phyloP scores from a whole-genome alignment of 2,888 invertebrate species.

The Antitype chi region DNA sequence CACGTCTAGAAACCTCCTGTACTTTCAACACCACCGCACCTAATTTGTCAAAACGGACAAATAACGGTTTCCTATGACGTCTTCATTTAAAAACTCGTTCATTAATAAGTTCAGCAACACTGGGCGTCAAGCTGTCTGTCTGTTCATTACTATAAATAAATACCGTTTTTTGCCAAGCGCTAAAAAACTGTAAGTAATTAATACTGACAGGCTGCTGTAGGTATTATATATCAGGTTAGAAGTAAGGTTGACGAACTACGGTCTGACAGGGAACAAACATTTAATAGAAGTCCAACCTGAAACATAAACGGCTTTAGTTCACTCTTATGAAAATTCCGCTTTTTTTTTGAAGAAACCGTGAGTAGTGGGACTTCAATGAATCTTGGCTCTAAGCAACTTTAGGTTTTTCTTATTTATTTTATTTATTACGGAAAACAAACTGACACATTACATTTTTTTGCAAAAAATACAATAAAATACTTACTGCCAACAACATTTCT shows the following conservation, averaged over 20 bases:
- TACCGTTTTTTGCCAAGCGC: constrained; percentile 68
- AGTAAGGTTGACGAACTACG: constrained; percentile 68
- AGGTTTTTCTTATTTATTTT: neutral
- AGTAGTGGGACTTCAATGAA: neutral
- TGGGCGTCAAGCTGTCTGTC: constrained; percentile 62
- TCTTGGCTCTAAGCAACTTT: neutral
- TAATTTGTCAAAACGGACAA: constrained; percentile 50
- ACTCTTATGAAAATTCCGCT: neutral
- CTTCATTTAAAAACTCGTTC: constrained; percentile 17
- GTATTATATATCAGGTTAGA: constrained; percentile 67
- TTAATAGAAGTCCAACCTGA: constrained; percentile 20
- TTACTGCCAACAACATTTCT: too few species aligned
- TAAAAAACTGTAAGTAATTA: constrained; percentile 66
- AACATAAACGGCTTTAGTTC: neutral
- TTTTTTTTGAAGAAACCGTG: neutral
- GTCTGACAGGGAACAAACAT: constrained; percentile 8
- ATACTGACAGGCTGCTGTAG: constrained; percentile 66
- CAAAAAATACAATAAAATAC: too few species aligned
- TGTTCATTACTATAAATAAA: constrained; percentile 68
- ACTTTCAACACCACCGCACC: constrained; percentile 18
- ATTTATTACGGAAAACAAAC: too few species aligned
- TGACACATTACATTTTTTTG: too few species aligned
- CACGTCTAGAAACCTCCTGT: neutral
- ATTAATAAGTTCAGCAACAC: constrained; percentile 57
- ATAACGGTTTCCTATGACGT: constrained; percentile 43